phyloP scores from a whole-genome alignment of 2,113 vertebrate species.

The Osmerus eperlanus region DNA sequence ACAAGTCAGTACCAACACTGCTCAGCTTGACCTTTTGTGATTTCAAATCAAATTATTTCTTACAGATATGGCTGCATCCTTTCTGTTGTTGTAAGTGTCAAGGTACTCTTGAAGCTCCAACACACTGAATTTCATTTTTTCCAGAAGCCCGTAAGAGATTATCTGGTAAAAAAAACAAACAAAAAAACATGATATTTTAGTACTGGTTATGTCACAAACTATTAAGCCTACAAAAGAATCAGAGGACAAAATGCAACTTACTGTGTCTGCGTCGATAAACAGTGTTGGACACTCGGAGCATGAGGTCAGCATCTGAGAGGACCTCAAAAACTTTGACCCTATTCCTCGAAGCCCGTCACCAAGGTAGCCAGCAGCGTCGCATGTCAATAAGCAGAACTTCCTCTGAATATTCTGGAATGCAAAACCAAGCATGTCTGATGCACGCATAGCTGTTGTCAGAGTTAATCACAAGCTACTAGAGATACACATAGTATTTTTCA shows the following conservation, averaged over 20 bases:
- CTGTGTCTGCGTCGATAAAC: slow-evolving; percentile 94
- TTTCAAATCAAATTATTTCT: slow-evolving; percentile 30
- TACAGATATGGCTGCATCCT: slow-evolving; percentile 90
- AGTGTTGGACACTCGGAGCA: slow-evolving; percentile 94
- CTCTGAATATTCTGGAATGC: slow-evolving; percentile 89
- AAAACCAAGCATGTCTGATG: slow-evolving; percentile 35
- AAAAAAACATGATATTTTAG: background rate
- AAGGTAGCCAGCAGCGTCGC: slow-evolving; percentile 87
- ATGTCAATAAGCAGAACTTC: slow-evolving; percentile 92
- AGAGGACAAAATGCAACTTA: slow-evolving; percentile 67
- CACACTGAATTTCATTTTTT: slow-evolving; percentile 97
- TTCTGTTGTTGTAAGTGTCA: slow-evolving; percentile 94
- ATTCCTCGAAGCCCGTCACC: slow-evolving; percentile 90
- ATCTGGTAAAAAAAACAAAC: slow-evolving; percentile 75
- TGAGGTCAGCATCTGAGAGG: slow-evolving; percentile 89
- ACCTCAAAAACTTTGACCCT: slow-evolving; percentile 90
- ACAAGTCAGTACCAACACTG: background rate
- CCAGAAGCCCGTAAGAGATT: slow-evolving; percentile 90
- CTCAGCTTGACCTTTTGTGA: background rate
- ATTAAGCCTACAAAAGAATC: too few relatives aligned
- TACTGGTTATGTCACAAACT: background rate
- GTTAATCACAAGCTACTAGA: background rate
- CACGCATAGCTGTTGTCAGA: slow-evolving; percentile 10
- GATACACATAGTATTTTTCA: background rate
- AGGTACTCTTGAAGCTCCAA: slow-evolving; percentile 96